A percentile compares a stretch with the other conserved stretches of the same genome.
Evolutionary conservation across 2,888 invertebrate genomes (phyloP).

Genomic region (Plebejus argus): DNA sequence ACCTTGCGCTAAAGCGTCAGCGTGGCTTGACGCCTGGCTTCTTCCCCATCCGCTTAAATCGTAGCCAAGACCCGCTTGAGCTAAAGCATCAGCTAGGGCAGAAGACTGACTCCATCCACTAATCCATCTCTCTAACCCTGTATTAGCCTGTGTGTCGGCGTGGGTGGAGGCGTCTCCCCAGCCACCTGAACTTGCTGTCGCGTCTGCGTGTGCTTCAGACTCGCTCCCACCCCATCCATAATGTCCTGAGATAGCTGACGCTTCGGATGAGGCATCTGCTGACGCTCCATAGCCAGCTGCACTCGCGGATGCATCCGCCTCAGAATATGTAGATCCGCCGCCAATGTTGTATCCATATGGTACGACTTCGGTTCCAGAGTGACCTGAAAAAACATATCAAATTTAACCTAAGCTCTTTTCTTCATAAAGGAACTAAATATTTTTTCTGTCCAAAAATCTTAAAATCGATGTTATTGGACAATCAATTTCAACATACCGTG

Average conservation of each 20-base stretch:
- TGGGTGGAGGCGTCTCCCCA: constrained; percentile 20
- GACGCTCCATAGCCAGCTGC: constrained; percentile 12
- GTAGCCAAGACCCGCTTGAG: constrained; percentile 36
- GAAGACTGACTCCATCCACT: constrained; percentile 36
- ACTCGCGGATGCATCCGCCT: constrained; percentile 38
- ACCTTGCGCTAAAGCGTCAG: constrained; percentile 38
- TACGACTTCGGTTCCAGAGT: neutral
- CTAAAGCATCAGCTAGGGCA: constrained; percentile 41
- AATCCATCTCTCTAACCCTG: constrained; percentile 25
- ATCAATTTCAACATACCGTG: constrained; percentile 31
- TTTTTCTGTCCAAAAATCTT: neutral
- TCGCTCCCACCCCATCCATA: constrained; percentile 2
- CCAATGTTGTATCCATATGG: constrained; percentile 8
- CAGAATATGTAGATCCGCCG: constrained; percentile 30
- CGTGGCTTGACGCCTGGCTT: constrained; percentile 30
- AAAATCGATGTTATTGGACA: too few species aligned
- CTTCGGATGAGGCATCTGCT: neutral
- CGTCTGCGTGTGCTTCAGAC: neutral
- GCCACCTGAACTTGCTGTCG: constrained; percentile 34
- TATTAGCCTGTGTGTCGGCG: neutral
- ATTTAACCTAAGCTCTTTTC: neutral
- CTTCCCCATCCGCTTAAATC: constrained; percentile 27
- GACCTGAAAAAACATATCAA: neutral
- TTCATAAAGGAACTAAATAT: neutral
- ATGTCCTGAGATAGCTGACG: neutral